A percentile compares a stretch with the other conserved stretches of the same genome.
Evolutionary conservation across 2,888 invertebrate genomes (phyloP).

Genomic region (Agrochola macilenta): DNA sequence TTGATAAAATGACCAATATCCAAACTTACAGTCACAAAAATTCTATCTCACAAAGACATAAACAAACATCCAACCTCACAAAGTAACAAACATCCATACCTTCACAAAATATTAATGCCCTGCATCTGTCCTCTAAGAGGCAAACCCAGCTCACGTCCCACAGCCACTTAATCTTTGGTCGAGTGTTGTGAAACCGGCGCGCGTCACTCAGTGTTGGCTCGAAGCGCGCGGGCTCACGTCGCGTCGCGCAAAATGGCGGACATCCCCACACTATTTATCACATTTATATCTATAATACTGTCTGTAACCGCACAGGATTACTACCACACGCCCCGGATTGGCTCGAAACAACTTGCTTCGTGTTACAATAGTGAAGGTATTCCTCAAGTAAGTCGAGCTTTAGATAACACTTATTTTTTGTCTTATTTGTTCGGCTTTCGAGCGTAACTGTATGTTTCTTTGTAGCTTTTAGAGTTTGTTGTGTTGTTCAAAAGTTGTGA

Average conservation of each 20-base stretch:
- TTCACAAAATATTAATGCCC: no score
- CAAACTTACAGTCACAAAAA: no score
- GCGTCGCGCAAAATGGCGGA: conserved; percentile 86
- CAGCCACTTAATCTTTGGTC: conserved; percentile 77
- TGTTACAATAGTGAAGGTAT: conserved; percentile 84
- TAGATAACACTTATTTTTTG: conserved; percentile 73
- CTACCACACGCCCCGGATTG: conserved; percentile 81
- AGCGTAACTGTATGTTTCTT: conserved; percentile 60
- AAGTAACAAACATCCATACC: no score
- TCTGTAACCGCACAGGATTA: conserved; percentile 80
- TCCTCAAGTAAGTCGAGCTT: conserved; percentile 84
- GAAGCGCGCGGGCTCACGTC: conserved; percentile 83
- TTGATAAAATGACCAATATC: no score
- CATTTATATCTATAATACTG: conserved; percentile 72
- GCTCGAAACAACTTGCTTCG: conserved; percentile 83
- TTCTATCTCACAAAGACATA: no score
- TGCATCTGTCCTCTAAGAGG: conserved; percentile 55
- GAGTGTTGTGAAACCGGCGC: conserved; percentile 84
- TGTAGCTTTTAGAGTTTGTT: conserved; percentile 52
- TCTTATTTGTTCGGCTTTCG: conserved; percentile 72
- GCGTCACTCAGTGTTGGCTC: conserved; percentile 83
- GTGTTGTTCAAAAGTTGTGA: conserved; percentile 32
- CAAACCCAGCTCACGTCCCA: conserved; percentile 25
- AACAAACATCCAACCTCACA: no score
- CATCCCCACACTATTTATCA: conserved; percentile 77